Base-by-base conservation (phyloP, 2,888 invertebrate genomes). In the Helleia helle region DNA sequence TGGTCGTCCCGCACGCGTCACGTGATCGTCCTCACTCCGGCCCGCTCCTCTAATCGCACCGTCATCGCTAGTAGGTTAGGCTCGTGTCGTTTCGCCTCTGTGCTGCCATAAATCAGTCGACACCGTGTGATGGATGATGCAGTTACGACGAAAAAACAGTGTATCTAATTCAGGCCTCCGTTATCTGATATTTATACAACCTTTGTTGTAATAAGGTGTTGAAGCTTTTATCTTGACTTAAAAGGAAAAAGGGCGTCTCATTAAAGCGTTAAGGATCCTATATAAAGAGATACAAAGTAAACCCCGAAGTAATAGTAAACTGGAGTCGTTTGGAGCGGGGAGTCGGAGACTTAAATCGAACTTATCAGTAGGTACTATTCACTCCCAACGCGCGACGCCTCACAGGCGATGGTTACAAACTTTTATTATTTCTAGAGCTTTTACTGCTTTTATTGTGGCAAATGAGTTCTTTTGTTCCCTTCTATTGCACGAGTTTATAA, bases 61-160 rank as follows among this genome's bases (percentile, higher is more conserved):
- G 77, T 79, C 79, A 77, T 79, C 71, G 67, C 68, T 61, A 65
- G 59, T 65, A 70, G 68, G 68, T 70, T 68, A 58, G 68, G 64
- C 65, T 64, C 56, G 61, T 64, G 72, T 75, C 75, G 66, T 68
- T 61, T 58, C 67, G 62, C 62, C 64, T 62, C 68, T 62, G 62
- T 62, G 50, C 62, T 63, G 65, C 71, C 74, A 79, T 81, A 79
- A 80, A 83, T 83, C 80, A 80, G 77, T 70, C 71, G 70, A 62
- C 69, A 59, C 62, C 57, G 57, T 62, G 66, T 76, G 79, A 79
- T 79, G 60, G 69, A 79, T 76, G 73, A 70, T 65, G 58, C 59
- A 63, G 62, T 59, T 56, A 52, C 58, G 50, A 54, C 57, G 59
- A 67, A 75, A 75, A 76, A 72, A 64, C 57, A 55, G 51, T 48